Conservation (phyloP, 2,113 vertebrate species). For the Lophura nycthemera region DNA sequence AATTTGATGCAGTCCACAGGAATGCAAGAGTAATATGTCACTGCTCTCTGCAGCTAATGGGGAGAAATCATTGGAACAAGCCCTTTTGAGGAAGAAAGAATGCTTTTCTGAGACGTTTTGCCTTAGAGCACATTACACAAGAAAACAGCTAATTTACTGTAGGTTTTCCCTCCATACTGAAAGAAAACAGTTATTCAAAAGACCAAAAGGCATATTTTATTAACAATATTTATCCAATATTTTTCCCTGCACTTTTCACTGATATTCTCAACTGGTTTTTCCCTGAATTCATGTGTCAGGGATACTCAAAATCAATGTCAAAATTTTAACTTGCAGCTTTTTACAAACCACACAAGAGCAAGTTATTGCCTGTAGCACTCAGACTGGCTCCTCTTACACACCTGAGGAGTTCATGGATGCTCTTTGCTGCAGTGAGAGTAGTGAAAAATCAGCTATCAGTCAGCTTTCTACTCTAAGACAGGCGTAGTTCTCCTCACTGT, state of each 20-base stretch:
- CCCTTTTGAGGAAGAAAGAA: background rate
- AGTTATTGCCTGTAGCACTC: background rate
- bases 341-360: background rate
- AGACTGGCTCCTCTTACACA: background rate
- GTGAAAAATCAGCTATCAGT: background rate
- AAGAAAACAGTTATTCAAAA: background rate
- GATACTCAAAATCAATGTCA: background rate
- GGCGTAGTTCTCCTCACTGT: background rate
- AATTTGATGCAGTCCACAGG: constrained; percentile 49
- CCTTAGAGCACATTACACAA: background rate
- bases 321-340: background rate
- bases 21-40: constrained; percentile 44
- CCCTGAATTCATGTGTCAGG: background rate
- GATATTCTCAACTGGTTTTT: background rate
- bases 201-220: background rate
- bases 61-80: constrained; percentile 8
- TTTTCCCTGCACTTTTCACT: background rate
- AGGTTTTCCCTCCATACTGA: background rate
- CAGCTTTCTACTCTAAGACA: background rate
- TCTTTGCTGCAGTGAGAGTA: background rate
- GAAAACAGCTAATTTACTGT: background rate
- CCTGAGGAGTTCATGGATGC: background rate
- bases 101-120: background rate
- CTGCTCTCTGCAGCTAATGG: constrained; percentile 26
- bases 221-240: background rate